A percentile compares a stretch with the other conserved stretches of the same genome.
These are phyloP conservation scores for Apantesis nais DNA, from an alignment of 2,888 invertebrate genomes.

Conservation along the genomic window DNA sequence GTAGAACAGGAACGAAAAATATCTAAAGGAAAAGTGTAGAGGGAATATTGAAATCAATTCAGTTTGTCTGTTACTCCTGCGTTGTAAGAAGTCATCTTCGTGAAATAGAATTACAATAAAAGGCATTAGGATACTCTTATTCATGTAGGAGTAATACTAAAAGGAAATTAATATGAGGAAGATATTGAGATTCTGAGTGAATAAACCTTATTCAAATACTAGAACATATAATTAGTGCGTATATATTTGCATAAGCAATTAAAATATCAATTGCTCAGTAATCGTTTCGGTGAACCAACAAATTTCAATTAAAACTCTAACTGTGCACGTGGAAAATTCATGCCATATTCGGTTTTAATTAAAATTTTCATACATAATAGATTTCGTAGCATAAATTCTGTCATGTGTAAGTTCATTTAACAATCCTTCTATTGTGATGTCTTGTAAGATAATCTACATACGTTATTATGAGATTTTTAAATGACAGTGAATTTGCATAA, in stretches of 20 bases:
- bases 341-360: slow-evolving; percentile 62
- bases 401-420: slow-evolving; percentile 21
- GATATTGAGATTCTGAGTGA: slow-evolving; percentile 17
- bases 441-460: slow-evolving; percentile 15
- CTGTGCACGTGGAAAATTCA: slow-evolving; percentile 64
- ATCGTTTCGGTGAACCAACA: slow-evolving; percentile 62
- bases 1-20: slow-evolving; percentile 83
- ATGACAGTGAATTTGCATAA: slow-evolving; percentile 4
- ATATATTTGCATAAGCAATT: slow-evolving; percentile 66
- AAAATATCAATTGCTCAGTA: slow-evolving; percentile 66
- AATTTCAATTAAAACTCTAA: slow-evolving; percentile 69
- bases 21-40: slow-evolving; percentile 75
- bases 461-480: slow-evolving; percentile 8
- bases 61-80: slow-evolving; percentile 68
- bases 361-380: slow-evolving; percentile 58
- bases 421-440: slow-evolving; percentile 19
- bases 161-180: slow-evolving; percentile 27
- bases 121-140: slow-evolving; percentile 44
- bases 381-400: slow-evolving; percentile 42
- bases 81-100: slow-evolving; percentile 64
- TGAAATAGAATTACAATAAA: slow-evolving; percentile 62
- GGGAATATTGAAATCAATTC: slow-evolving; percentile 79
- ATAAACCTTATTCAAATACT: slow-evolving; percentile 27
- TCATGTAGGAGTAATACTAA: slow-evolving; percentile 36
- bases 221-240: slow-evolving; percentile 29